Percentiles rank a stretch among this genome's conserved stretches.
Conservation (phyloP, 1,140 invertebrate species). For the Globodera rostochiensis region DNA sequence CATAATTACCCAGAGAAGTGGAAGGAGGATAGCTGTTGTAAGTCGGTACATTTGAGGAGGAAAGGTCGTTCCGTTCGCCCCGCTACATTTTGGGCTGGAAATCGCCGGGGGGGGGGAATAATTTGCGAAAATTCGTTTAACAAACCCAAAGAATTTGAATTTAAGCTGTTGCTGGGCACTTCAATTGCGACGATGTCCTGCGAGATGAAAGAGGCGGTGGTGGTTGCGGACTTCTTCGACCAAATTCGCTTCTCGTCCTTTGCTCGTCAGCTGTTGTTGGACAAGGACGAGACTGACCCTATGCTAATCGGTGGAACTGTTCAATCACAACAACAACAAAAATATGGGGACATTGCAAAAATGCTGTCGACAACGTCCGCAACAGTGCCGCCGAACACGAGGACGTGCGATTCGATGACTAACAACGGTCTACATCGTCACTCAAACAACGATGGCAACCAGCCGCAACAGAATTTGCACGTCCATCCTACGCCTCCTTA, state of each 20-base stretch:
- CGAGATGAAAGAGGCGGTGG: slow-evolving; percentile 64
- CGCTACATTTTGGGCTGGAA: too few relatives aligned
- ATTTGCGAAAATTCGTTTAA: too few relatives aligned
- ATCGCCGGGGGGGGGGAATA: too few relatives aligned
- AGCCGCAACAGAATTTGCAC: too few relatives aligned
- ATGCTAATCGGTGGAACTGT: background rate
- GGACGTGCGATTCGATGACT: too few relatives aligned
- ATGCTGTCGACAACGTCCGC: background rate
- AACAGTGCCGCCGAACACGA: background rate
- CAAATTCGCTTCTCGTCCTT: slow-evolving; percentile 23
- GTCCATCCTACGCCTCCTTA: too few relatives aligned
- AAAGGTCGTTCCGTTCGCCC: background rate
- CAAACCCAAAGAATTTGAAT: background rate
- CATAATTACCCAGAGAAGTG: too few relatives aligned
- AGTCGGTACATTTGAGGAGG: too few relatives aligned
- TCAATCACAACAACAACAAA: background rate
- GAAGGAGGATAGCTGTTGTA: too few relatives aligned
- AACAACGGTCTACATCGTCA: too few relatives aligned
- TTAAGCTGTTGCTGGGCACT: slow-evolving; percentile 56
- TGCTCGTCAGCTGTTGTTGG: slow-evolving; percentile 24
- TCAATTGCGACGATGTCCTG: slow-evolving; percentile 64
- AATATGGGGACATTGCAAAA: background rate
- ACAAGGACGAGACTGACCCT: background rate
- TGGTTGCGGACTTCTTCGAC: slow-evolving; percentile 63
- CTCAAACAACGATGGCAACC: too few relatives aligned